These are phyloP conservation scores for Suillia variegata DNA, from an alignment of 2,888 invertebrate genomes.

Conservation along the genomic window DNA sequence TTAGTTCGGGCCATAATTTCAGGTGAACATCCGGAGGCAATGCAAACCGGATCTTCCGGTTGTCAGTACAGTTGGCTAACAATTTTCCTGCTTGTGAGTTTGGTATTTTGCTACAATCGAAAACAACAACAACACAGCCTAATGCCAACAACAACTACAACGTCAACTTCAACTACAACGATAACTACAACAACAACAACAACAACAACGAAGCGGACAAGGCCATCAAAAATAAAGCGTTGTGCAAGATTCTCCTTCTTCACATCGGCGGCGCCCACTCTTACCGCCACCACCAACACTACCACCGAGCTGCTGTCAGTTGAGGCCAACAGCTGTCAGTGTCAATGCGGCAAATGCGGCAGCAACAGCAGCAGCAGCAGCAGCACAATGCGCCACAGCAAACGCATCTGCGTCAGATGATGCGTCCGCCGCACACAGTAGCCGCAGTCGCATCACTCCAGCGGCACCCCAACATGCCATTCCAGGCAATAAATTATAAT, in stretches of 20 bases:
- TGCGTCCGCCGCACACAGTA: background rate
- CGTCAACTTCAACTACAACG: slow-evolving; percentile 4
- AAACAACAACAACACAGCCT: slow-evolving; percentile 37
- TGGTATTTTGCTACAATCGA: slow-evolving; percentile 54
- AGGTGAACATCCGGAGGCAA: slow-evolving; percentile 63
- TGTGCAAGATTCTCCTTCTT: background rate
- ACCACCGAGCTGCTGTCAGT: slow-evolving; percentile 18
- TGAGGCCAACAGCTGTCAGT: slow-evolving; percentile 23
- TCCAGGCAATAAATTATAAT: too few relatives aligned
- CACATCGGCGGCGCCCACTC: background rate
- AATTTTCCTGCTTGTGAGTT: slow-evolving; percentile 51
- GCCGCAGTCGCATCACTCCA: too few relatives aligned
- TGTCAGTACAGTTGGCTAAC: slow-evolving; percentile 60
- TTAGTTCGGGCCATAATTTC: slow-evolving; percentile 63
- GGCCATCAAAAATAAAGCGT: background rate
- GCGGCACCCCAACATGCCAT: too few relatives aligned
- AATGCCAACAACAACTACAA: slow-evolving; percentile 16
- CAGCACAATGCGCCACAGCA: background rate
- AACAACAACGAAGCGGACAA: slow-evolving; percentile 9
- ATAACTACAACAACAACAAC: slow-evolving; percentile 21
- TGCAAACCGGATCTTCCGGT: slow-evolving; percentile 62
- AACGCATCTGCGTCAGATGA: slow-evolving; percentile 13
- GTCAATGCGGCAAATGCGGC: background rate
- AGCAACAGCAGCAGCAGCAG: background rate
- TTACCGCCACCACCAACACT: background rate